Evolutionary conservation across 1,140 invertebrate species (phyloP).

Genomic region (Lasioglossum albipes): DNA sequence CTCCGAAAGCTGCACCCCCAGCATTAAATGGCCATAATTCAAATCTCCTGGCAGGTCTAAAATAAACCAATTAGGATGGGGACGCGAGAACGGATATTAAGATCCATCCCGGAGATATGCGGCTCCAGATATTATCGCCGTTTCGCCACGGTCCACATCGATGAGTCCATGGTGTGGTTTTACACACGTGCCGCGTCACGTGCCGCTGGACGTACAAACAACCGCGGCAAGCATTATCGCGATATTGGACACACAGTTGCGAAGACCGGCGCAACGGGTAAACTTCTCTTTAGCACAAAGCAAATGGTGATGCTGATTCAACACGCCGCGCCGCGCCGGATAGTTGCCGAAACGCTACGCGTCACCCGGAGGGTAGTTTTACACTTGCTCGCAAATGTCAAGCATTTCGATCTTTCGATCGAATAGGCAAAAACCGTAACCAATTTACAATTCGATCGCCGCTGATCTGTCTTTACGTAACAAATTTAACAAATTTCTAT

Average conservation of each 20-base stretch:
- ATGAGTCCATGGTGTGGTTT: constrained; percentile 25
- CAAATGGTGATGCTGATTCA: constrained; percentile 38
- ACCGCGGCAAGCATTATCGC: constrained; percentile 31
- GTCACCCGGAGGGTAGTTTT: too few relatives aligned
- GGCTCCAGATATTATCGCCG: constrained; percentile 26
- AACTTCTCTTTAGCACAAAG: constrained; percentile 46
- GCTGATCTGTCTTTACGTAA: too few relatives aligned
- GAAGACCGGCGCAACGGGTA: constrained; percentile 5
- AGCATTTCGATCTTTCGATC: too few relatives aligned
- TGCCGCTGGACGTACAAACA: background rate
- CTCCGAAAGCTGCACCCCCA: background rate
- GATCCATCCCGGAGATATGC: constrained; percentile 47
- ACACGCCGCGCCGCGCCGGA: background rate
- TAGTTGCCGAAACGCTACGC: too few relatives aligned
- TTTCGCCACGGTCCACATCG: constrained; percentile 33
- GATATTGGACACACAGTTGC: constrained; percentile 36
- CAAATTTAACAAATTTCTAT: too few relatives aligned
- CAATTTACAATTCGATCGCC: too few relatives aligned
- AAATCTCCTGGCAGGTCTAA: constrained; percentile 51
- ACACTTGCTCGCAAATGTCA: too few relatives aligned
- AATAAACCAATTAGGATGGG: constrained; percentile 59
- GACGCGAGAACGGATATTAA: constrained; percentile 55
- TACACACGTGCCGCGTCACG: constrained; percentile 36
- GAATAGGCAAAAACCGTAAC: too few relatives aligned
- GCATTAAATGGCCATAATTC: constrained; percentile 63